Evolutionary conservation across 2,113 vertebrate species (phyloP), one percentile per base, ranked within the genome.

Genomic region (Vidua chalybeata): DNA sequence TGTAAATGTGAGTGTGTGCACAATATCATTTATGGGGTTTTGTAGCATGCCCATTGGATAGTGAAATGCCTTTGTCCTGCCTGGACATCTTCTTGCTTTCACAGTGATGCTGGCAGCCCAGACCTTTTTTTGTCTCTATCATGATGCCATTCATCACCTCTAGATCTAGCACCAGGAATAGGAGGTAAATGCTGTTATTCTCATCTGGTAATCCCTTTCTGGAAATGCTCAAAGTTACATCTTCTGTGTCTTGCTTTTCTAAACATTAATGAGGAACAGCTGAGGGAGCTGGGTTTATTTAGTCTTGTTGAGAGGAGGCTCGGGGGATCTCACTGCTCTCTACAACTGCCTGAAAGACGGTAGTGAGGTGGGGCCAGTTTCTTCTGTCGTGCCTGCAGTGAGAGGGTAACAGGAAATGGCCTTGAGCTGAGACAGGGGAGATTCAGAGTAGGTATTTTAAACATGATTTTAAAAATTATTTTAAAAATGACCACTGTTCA

Each of bases 1-100:
- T 54, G 35, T 3, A 52, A 78, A 48, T 7, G 1, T 1, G 26
- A 51, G 8, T 30, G 10, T 1, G 4, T 12, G 5, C 39, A 84
- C 37, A 43, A 55, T 20, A 26, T 26, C 7, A 4, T 24, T 39
- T 23, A 2, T 8, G 15, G 10, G 4, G 11, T 52, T 71, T 52
- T 82, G 48, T 12, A 73, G 61, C 55, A 10, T 5, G 24, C 7
- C 14, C 15, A 0, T 3, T 39, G 23, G 39, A 71, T 2, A 39
- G 43, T 4, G 15, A 21, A 76, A 54, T 49, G 72, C 45, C 35
- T 58, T 27, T 30, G 28, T 49, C 33, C 51, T 79, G 62, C 43
- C 87, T 69, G 51, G 26, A 26, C 1, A 9, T 27, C 76, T 68
- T 35, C 45, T 15, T 33, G 22, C 21, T n/a, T 43, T 46, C 71